These are phyloP conservation scores for Sylvilagus bachmani DNA, from an alignment of 2,113 vertebrate genomes.

Conservation along the genomic window DNA sequence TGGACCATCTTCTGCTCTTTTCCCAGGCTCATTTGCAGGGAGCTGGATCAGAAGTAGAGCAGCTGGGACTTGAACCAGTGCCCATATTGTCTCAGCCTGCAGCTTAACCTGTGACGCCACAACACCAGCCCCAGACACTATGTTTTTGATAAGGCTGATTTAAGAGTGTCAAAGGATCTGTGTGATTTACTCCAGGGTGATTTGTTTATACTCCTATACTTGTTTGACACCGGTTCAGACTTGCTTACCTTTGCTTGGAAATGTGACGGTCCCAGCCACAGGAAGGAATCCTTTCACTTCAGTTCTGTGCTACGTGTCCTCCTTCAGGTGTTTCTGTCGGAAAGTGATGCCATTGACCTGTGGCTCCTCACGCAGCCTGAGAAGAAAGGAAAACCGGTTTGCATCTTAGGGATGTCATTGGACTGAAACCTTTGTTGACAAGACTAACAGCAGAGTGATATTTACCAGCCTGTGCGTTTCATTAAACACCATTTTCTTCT, in stretches of 20 bases:
- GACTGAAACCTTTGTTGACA: not conserved
- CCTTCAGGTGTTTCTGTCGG: not conserved
- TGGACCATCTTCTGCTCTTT: no score
- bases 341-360: not conserved
- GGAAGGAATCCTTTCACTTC: not conserved
- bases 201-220: not conserved
- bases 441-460: slow-evolving; percentile 24
- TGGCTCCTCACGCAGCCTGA: not conserved
- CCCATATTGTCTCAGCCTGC: no score
- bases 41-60: no score
- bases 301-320: not conserved
- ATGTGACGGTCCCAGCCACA: no score
- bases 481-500: slow-evolving; percentile 12
- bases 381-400: not conserved
- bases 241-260: not conserved
- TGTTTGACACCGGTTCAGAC: not conserved
- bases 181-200: not conserved
- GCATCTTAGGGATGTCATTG: not conserved
- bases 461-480: slow-evolving; percentile 34
- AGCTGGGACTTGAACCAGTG: no score
- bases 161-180: not conserved
- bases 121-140: not conserved
- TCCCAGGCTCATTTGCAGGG: no score
- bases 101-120: no score
- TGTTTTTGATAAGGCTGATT: not conserved